Evolutionary conservation across 2,888 invertebrate species (phyloP), one percentile per base, ranked within the genome.

Genomic region (Trilocha varians): DNA sequence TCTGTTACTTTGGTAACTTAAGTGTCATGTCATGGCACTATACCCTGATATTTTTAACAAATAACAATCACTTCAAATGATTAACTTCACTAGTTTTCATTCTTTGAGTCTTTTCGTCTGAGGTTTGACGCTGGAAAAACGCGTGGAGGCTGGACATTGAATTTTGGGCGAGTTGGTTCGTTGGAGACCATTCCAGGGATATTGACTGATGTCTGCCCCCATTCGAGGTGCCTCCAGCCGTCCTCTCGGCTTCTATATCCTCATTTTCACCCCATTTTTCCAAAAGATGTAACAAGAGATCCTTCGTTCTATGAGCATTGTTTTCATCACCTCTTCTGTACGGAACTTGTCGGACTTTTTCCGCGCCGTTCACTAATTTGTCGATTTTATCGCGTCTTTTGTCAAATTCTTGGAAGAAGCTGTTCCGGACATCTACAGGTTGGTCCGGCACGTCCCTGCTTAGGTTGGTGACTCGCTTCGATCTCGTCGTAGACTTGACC

Each of bases 91-190:
- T 71, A 34, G 71, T 49, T 70, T 78, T 82, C 59, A 80, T 83
- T 50, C 78, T 70, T 50, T 79, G 78, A 34, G 68, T 60, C 48
- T 85, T 84, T 47, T 84, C 85, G 36, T 83, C 80, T 14, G 87
- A 80, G 32, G 88, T 87, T 66, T 89, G 88, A 48, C 88, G 77
- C 75, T 92, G 91, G 70, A 93, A 94, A 79, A 93, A 94, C 42
- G 91, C 91, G 53, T 94, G 93, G 36, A 94, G 86, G 42, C 94
- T 93, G 54, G 91, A 93, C 86, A 94, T 93, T 6, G 94, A 92
- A 55, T 88, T 89, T 62, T 93, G 91, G 32, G 92, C 93, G 39
- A 94, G 78, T 47, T 90, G 89, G 53, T 93, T 91, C 15, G 90
- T 88, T 8, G 91, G 88, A 16, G 91, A 90, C 90, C 91, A 93